Base-by-base conservation (phyloP, 30 jellyfish, hydroid and myxozoan genomes). In the Turritopsis rubra region DNA sequence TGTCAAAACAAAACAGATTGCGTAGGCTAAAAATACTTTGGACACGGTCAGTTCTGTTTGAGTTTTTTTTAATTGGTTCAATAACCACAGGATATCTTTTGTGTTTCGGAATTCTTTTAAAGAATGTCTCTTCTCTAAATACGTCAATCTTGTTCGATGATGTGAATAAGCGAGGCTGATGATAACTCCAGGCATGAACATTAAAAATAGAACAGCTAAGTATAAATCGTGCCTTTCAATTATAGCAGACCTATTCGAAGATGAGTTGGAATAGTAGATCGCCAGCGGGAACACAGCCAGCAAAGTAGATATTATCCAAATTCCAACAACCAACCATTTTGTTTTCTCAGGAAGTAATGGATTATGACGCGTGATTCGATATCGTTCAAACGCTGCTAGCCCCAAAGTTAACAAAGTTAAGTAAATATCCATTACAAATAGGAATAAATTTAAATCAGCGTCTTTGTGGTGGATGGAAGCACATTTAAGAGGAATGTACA, bases 21-120 rank as follows among this genome's bases (percentile, higher is more conserved):
- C 30, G 21, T 68, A 68, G 77, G 77, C 30, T 68, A n/a, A 27
- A 68, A 68, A 68, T n/a, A 68, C 30, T 68, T n/a, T n/a, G 30
- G 30, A n/a, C 16, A 68, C 30, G 9, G 28, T 68, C 9, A n/a
- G 9, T 68, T 68, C 77, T 19, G 28, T 27, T 68, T 68, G 28
- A 27, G 8, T 68, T 23, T 23, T 68, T 23, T 68, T 68, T 8
- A 68, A 0, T 19, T 68, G 31, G 30, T 23, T 68, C 0, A n/a
- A 22, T 68, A 27, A n/a, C 30, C 30, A 27, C 4, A 68, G 28
- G 30, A 27, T 27, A n/a, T n/a, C 77, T 68, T 68, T 19, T 9
- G 77, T 27, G 30, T 68, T 27, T 68, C 31, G 31, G 19, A 68
- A 17, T 23, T 68, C 30, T 68, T 68, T 68, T 19, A 68, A 19